phyloP scores from a whole-genome alignment of 2,888 invertebrate genomes.

The Synanthedon vespiformis region DNA sequence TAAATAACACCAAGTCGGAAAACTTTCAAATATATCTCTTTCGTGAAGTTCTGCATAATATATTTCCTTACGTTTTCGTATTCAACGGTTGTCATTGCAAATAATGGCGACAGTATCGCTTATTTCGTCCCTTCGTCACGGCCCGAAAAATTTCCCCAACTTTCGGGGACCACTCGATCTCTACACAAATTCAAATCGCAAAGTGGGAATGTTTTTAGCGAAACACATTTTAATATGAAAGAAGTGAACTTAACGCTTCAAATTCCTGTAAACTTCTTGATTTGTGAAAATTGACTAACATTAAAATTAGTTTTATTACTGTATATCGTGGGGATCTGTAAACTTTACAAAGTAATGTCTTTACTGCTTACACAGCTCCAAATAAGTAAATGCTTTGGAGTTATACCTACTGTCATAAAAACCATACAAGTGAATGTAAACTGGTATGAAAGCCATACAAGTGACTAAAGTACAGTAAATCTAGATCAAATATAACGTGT shows the following conservation, averaged over 20 bases:
- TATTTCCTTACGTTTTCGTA: constrained; percentile 8
- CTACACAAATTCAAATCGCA: constrained; percentile 17
- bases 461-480: too few relatives aligned
- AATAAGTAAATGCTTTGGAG: too few relatives aligned
- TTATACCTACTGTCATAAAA: too few relatives aligned
- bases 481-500: too few relatives aligned
- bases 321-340: too few relatives aligned
- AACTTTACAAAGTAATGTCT: too few relatives aligned
- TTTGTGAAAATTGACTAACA: background rate
- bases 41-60: constrained; percentile 4
- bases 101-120: constrained; percentile 6
- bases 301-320: too few relatives aligned
- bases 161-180: constrained; percentile 9
- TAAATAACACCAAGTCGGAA: constrained; percentile 3
- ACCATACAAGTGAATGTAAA: too few relatives aligned
- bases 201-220: constrained; percentile 15
- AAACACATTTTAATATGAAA: constrained; percentile 12
- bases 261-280: background rate
- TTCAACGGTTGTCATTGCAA: constrained; percentile 8
- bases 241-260: background rate
- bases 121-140: constrained; percentile 7
- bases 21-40: constrained; percentile 3
- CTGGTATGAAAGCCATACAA: too few relatives aligned
- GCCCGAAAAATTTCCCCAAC: constrained; percentile 7
- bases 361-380: too few relatives aligned